phyloP scores from a whole-genome alignment of 2,888 invertebrate species.

The Ennomos quercinarius region DNA sequence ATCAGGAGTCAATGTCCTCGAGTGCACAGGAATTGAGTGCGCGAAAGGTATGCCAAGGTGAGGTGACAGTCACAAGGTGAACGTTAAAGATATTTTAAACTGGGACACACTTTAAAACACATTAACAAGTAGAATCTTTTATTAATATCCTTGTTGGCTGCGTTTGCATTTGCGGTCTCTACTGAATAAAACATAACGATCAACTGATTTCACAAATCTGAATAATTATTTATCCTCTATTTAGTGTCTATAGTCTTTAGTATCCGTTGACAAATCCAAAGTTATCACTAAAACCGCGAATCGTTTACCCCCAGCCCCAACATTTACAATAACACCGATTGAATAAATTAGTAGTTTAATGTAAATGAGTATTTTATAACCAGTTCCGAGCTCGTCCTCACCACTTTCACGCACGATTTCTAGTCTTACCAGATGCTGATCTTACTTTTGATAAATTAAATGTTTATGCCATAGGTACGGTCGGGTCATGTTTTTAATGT shows the following conservation, averaged over 20 bases:
- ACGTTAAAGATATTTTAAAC: slow-evolving; percentile 41
- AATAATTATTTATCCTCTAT: not conserved
- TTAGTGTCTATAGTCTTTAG: too few relatives aligned
- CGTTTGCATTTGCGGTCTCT: too few relatives aligned
- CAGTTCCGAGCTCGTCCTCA: slow-evolving; percentile 64
- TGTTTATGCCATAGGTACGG: slow-evolving; percentile 25
- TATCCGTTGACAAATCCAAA: slow-evolving; percentile 8
- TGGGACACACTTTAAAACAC: slow-evolving; percentile 32
- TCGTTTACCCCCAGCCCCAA: slow-evolving; percentile 37
- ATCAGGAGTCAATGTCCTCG: slow-evolving; percentile 70
- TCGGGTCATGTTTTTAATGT: slow-evolving; percentile 19
- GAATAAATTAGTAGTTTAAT: slow-evolving; percentile 58
- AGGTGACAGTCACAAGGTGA: slow-evolving; percentile 64
- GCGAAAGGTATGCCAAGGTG: slow-evolving; percentile 73
- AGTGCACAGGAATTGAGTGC: slow-evolving; percentile 58
- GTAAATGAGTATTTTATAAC: slow-evolving; percentile 70
- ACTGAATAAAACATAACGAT: not conserved
- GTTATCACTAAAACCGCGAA: slow-evolving; percentile 33
- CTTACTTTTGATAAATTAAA: slow-evolving; percentile 56
- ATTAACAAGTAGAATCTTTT: slow-evolving; percentile 21
- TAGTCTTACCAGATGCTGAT: slow-evolving; percentile 61
- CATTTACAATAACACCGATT: slow-evolving; percentile 44
- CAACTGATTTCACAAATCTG: slow-evolving; percentile 22
- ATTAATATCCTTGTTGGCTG: not conserved
- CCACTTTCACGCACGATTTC: slow-evolving; percentile 76